phyloP scores from a whole-genome alignment of 1,140 invertebrate species.

The Protaetia brevitarsis region DNA sequence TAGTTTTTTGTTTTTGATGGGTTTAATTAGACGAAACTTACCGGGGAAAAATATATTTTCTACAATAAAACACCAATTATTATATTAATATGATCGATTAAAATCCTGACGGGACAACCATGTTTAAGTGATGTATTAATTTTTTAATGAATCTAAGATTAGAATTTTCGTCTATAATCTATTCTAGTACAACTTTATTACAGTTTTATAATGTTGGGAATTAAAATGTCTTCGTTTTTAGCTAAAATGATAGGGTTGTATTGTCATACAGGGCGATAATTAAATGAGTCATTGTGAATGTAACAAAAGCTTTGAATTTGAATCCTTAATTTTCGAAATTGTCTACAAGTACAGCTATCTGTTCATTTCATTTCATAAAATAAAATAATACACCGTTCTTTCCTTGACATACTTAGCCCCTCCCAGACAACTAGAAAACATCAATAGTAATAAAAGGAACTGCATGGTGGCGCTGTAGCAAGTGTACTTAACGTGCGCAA shows the following conservation, averaged over 20 bases:
- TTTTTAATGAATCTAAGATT: no score
- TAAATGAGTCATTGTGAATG: no score
- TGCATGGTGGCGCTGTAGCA: not conserved
- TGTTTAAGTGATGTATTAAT: constrained; percentile 25
- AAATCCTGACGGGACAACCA: no score
- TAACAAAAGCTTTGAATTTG: not conserved
- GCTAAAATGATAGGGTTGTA: no score
- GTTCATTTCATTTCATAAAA: not conserved
- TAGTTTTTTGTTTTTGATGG: not conserved
- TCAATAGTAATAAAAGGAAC: not conserved
- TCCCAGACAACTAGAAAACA: not conserved
- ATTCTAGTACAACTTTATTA: no score
- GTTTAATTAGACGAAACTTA: not conserved
- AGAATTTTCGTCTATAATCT: no score
- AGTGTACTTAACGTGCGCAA: not conserved
- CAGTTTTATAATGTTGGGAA: no score
- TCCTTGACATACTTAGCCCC: constrained; percentile 7
- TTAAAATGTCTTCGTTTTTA: no score
- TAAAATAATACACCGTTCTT: not conserved
- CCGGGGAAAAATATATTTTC: not conserved
- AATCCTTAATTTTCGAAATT: not conserved
- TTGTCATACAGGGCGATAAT: no score
- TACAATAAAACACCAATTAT: not conserved
- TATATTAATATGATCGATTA: no score
- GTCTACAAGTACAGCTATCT: not conserved